Evolutionary conservation across 2,113 vertebrate genomes (phyloP), one percentile per base, ranked within the genome.

Genomic region (Nycticorax nycticorax): DNA sequence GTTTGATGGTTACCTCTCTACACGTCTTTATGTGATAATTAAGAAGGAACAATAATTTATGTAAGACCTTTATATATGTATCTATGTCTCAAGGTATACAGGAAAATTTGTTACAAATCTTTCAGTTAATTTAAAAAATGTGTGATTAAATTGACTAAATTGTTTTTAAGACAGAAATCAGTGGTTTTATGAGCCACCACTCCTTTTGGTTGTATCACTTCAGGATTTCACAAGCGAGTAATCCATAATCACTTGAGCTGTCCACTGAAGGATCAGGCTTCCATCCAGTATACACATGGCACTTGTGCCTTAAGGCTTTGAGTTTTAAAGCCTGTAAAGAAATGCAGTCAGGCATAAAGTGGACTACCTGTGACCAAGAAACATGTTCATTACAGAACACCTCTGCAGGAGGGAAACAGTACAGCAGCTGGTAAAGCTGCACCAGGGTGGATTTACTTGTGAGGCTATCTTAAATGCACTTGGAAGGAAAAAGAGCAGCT

Each of bases 341-440:
- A 96, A 92, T 81, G 92, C 83, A 97, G 91, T 37, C 60, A 92
- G 66, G 88, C 93, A 67, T 68, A 75, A 89, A 85, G 6, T 5
- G 2, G 69, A 89, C 88, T 93, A 94, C 92, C 91, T 95, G 83
- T 73, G 89, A 95, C 45, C 22, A 62, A 80, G 68, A 95, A 92
- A 93, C 48, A 69, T 52, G 69, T 71, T 91, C 86, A 71, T 91
- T 94, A 73, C 72, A 81, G 79, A 93, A 69, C 71, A 84, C 77
- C 73, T 85, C 90, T 91, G 91, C 89, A 96, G 89, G 87, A 92
- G 39, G 71, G 85, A 92, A 95, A 45, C 43, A 73, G 62, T 35
- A 69, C 50, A 83, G 80, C 73, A 88, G 89, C 86, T 78, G 81
- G 84, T 53, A 95, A 72, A 88, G 85, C 78, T 79, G 47, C 59